Base-by-base conservation (phyloP, 2,113 vertebrate genomes). In the Atlantisia rogersi region DNA sequence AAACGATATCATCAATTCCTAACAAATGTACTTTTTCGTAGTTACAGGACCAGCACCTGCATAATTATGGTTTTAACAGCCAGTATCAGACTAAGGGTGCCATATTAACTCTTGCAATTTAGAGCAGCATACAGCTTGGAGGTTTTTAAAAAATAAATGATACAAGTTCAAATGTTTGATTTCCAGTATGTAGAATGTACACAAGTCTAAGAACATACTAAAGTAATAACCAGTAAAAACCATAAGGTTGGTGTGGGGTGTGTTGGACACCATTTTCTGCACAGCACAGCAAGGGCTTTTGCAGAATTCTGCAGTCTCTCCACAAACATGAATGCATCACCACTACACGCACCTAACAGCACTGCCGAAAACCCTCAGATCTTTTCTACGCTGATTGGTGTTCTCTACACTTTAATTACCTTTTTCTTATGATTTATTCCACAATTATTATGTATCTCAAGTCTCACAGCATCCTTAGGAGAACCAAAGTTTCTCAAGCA, bases 381-480 rank as follows among this genome's bases (percentile, higher is more conserved):
- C 62, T 81, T 89, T 74, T 28, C 3, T 3, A 93, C 85, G 79
- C 52, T 39, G 69, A 26, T 1, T 78, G 25, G 62, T 70, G 24
- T 24, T 92, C 55, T 88, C 44, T 50, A 75, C 55, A 82, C 42
- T 82, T 77, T 56, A 82, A 56, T 4, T 4, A 87, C 52, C 25
- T 56, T 65, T 79, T 93, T 76, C 19, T 46, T 46, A 58, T 67
- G 39, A 77, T 67, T 79, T 56, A 78, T 91, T 80, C 71, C 65
- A 60, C 84, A 79, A 80, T 96, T 95, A 88, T 40, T 39, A 91
- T 85, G 46, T 68, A 80, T 95, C 89, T 96, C 88, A 63, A 60
- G 91, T 74, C 76, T 86, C 77, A 88, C 15, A 60, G 78, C 0
- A 0, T 37, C 39, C 80, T 86, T 83, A 73, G 88, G 76, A 92